phyloP scores from a whole-genome alignment of 1,140 invertebrate species.

The Physella acuta region DNA sequence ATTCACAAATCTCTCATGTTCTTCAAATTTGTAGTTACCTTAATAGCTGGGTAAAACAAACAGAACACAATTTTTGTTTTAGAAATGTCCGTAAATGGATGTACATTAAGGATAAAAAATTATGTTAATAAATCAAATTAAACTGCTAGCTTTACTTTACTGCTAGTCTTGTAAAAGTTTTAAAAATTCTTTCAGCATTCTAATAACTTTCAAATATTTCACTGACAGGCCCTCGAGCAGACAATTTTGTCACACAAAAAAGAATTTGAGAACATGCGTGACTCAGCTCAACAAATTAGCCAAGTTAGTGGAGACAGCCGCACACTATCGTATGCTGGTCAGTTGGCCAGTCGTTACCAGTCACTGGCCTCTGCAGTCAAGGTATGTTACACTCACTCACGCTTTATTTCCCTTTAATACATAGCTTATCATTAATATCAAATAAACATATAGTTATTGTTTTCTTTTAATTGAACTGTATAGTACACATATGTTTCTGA shows the following conservation, averaged over 20 bases:
- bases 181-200: too few species aligned
- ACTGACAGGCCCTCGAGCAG: slow-evolving; percentile 66
- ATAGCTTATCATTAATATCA: too few species aligned
- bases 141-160: too few species aligned
- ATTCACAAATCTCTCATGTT: neutral
- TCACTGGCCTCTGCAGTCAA: slow-evolving; percentile 63
- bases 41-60: neutral
- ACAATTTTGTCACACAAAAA: slow-evolving; percentile 68
- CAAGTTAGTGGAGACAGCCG: slow-evolving; percentile 78
- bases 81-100: neutral
- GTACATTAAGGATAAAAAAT: too few species aligned
- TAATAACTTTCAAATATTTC: too few species aligned
- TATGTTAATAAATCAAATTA: too few species aligned
- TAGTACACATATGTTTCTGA: too few species aligned
- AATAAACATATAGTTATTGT: too few species aligned
- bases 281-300: slow-evolving; percentile 73
- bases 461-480: too few species aligned
- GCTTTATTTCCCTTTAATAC: too few species aligned
- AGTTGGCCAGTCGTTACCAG: slow-evolving; percentile 76
- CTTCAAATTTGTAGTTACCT: neutral
- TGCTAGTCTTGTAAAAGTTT: too few species aligned
- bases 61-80: neutral
- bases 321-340: slow-evolving; percentile 76
- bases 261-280: slow-evolving; percentile 70
- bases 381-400: too few species aligned